A percentile compares a stretch with the other conserved stretches of the same genome.
Evolutionary conservation across 2,888 invertebrate genomes (phyloP).

Genomic region (Chrysodeixis includens): DNA sequence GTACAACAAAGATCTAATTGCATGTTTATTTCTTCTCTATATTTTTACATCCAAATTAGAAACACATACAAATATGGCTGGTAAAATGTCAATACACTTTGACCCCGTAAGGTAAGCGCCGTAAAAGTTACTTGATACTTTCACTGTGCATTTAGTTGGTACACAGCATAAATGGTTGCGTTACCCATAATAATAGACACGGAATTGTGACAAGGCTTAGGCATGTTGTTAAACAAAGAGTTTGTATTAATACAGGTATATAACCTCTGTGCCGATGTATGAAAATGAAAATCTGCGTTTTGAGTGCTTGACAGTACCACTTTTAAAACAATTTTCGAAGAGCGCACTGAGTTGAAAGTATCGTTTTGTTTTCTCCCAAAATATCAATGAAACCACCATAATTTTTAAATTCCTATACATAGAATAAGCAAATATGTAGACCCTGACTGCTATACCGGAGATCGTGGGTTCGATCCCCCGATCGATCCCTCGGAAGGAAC

Average conservation of each 20-base stretch:
- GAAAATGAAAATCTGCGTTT: too few species aligned
- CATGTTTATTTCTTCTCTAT: background rate
- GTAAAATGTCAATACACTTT: conserved; percentile 1
- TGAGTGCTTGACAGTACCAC: too few species aligned
- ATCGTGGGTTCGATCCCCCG: too few species aligned
- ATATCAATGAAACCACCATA: too few species aligned
- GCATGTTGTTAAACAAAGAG: background rate
- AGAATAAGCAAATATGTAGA: too few species aligned
- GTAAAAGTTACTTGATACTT: background rate
- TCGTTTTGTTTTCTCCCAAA: too few species aligned
- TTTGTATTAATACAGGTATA: background rate
- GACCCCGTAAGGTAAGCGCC: background rate
- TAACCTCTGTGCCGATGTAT: too few species aligned
- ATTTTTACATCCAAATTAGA: conserved; percentile 1
- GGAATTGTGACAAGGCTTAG: background rate
- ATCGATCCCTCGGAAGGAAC: too few species aligned
- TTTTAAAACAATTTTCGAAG: too few species aligned
- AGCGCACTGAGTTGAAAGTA: too few species aligned
- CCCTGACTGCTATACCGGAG: too few species aligned
- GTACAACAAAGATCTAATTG: background rate
- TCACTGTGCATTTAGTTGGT: background rate
- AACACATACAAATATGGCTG: background rate
- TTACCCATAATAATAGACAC: background rate
- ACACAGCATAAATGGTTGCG: background rate
- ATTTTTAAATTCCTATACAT: too few species aligned